A percentile compares a stretch with the other conserved stretches of the same genome.
phyloP scores from a whole-genome alignment of 2,113 vertebrate genomes.

The Amphilophus citrinellus region DNA sequence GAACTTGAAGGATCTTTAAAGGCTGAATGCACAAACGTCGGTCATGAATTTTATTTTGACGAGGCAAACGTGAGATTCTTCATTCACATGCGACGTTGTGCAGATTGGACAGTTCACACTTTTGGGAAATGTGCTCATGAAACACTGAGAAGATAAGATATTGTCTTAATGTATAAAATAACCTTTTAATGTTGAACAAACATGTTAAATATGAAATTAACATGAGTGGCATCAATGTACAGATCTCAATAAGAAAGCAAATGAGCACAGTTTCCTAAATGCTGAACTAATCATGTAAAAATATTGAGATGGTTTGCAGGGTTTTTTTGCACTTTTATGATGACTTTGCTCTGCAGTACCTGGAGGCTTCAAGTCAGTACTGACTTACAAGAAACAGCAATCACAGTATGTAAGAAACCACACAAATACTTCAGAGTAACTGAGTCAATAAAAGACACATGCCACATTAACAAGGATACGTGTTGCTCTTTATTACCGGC shows the following conservation, averaged over 20 bases:
- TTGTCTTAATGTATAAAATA: neutral
- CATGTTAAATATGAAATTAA: neutral
- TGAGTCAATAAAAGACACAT: neutral
- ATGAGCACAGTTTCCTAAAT: neutral
- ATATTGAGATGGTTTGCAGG: neutral
- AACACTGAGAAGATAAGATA: neutral
- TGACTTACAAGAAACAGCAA: neutral
- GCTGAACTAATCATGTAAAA: conserved; percentile 5
- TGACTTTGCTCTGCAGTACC: neutral
- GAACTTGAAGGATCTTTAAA: neutral
- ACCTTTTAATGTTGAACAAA: fast-evolving
- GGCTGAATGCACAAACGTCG: neutral
- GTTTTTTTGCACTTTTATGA: neutral
- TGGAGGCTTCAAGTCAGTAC: no score
- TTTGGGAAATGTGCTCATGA: neutral
- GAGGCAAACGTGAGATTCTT: neutral
- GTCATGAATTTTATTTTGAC: neutral
- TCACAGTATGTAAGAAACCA: neutral
- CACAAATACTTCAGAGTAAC: neutral
- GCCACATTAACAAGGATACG: neutral
- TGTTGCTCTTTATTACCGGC: neutral
- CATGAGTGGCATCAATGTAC: neutral
- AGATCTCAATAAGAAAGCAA: neutral
- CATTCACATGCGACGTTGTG: neutral
- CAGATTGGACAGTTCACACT: neutral